Evolutionary conservation across 2,888 invertebrate genomes (phyloP), one percentile per base, ranked within the genome.

Genomic region (Clanis bilineata): DNA sequence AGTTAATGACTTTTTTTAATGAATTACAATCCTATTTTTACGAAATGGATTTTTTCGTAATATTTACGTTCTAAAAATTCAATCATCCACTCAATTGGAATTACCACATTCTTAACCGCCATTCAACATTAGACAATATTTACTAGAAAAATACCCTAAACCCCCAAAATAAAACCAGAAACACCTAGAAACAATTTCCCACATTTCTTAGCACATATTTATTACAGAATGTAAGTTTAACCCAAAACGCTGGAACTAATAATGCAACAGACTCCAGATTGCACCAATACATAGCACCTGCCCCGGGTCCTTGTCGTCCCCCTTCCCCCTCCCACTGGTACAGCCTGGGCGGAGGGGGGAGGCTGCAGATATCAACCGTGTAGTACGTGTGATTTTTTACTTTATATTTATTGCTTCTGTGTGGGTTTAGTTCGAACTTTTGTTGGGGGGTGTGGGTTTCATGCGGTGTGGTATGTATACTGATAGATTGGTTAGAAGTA

Each of bases 211-310:
- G 7, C 36, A 18, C 32, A 18, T 51, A 51, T 21, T 51, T 51
- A 51, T 51, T 18, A 51, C 51, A 51, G 18, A 56, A 62, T 72
- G 69, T 76, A 78, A 74, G 73, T 76, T 71, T 66, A 68, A 71
- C 62, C 64, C 62, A 56, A 63, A 69, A 66, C 67, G 70, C 66
- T 76, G 70, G 72, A 79, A 79, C 81, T 81, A 51, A 51, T 80
- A 80, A 81, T 79, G 79, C 78, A 79, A 75, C 73, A 76, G 76
- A 78, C 82, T 72, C 80, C 78, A 81, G 80, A 86, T 85, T 85
- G 86, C 85, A 77, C 82, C 83, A 76, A 85, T 85, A 85, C 81
- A 72, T 65, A 80, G 85, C 88, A 88, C 88, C 86, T 88, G 88
- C 79, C 64, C 72, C 74, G 77, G 65, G 66, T 67, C 71, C 76